Conservation (phyloP, 2,888 invertebrate genomes). For the Caenorhabditis sp. region DNA sequence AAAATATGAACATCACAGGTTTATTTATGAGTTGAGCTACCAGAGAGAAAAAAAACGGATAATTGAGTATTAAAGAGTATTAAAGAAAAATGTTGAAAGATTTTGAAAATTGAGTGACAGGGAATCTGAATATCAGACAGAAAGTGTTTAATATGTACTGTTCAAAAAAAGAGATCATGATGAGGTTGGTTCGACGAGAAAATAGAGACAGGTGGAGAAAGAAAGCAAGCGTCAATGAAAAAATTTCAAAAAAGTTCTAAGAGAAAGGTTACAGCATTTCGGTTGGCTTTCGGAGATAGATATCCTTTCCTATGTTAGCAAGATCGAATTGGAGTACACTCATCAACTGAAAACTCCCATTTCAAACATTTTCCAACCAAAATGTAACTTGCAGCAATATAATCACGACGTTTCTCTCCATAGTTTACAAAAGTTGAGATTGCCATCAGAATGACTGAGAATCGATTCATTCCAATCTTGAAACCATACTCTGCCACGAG, state of each 20-base stretch:
- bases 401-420: constrained; percentile 62
- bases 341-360: constrained; percentile 58
- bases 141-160: constrained; percentile 32
- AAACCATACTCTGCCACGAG: constrained; percentile 57
- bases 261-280: constrained; percentile 50
- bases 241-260: no score
- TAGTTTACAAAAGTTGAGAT: constrained; percentile 54
- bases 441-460: constrained; percentile 46
- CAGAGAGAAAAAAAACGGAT: background rate
- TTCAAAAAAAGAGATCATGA: constrained; percentile 38
- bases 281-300: constrained; percentile 66
- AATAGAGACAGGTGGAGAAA: constrained; percentile 5
- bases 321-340: constrained; percentile 61
- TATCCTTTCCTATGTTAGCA: constrained; percentile 65
- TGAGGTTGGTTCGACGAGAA: constrained; percentile 35
- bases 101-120: no score
- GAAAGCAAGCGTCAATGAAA: background rate
- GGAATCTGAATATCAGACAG: constrained; percentile 53
- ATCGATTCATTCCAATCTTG: constrained; percentile 41
- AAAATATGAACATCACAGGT: constrained; percentile 53
- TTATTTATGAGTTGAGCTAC: constrained; percentile 37
- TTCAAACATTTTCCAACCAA: no score
- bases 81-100: no score
- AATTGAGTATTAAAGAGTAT: no score
- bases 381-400: constrained; percentile 39